These are phyloP conservation scores for Listrodromus nycthemerus DNA, from an alignment of 2,888 invertebrate species.

Conservation along the genomic window DNA sequence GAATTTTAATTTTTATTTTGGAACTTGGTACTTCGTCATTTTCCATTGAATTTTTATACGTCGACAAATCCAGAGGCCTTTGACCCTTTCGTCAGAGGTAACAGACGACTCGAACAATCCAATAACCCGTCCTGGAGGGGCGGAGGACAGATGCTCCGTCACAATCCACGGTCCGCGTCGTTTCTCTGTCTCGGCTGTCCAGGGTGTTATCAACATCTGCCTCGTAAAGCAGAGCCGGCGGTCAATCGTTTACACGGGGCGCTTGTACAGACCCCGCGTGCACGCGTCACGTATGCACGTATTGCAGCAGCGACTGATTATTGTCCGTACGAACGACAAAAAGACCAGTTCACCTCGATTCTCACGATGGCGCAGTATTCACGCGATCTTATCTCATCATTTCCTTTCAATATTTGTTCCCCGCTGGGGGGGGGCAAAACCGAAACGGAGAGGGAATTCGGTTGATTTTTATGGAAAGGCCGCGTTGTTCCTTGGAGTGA, in stretches of 20 bases:
- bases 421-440: conserved; percentile 69
- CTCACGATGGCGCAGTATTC: conserved; percentile 62
- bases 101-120: conserved; percentile 73
- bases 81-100: conserved; percentile 74
- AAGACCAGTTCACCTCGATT: conserved; percentile 65
- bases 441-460: conserved; percentile 5
- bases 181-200: conserved; percentile 62
- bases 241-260: conserved; percentile 60
- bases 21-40: not conserved
- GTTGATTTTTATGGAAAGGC: conserved; percentile 63
- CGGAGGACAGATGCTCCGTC: conserved; percentile 75
- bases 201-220: conserved; percentile 79
- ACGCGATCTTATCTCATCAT: conserved; percentile 71
- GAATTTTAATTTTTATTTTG: not conserved
- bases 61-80: conserved; percentile 70
- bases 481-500: not conserved
- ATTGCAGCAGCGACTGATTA: conserved; percentile 13
- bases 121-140: conserved; percentile 16
- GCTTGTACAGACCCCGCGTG: conserved; percentile 55
- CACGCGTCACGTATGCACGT: conserved; percentile 42
- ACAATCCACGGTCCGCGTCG: conserved; percentile 68
- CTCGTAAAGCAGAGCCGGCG: conserved; percentile 75
- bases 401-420: conserved; percentile 77
- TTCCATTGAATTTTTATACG: not conserved
- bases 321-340: not conserved